phyloP scores from a whole-genome alignment of 2,888 invertebrate genomes.

The Tinea trinotella region DNA sequence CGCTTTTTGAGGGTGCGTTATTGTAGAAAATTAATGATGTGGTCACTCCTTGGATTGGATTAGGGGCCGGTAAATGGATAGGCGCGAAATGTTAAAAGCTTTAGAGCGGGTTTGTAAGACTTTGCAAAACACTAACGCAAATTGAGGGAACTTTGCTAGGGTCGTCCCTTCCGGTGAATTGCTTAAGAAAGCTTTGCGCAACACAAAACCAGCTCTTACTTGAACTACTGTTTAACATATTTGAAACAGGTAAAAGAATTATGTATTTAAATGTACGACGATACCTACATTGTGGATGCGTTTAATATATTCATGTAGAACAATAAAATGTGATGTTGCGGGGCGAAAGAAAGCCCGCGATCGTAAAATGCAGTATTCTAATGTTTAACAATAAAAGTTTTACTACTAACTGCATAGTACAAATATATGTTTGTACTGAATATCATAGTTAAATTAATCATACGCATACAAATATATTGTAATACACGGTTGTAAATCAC shows the following conservation, averaged over 20 bases:
- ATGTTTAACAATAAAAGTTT: slow-evolving; percentile 44
- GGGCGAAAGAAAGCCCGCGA: slow-evolving; percentile 21
- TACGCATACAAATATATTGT: too few species aligned
- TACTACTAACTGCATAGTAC: slow-evolving; percentile 23
- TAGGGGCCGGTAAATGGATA: slow-evolving; percentile 43
- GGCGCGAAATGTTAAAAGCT: slow-evolving; percentile 58
- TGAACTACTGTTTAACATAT: too few species aligned
- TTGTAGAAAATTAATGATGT: slow-evolving; percentile 69
- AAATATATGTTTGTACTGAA: slow-evolving; percentile 22
- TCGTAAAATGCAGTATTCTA: slow-evolving; percentile 45
- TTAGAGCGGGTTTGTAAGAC: slow-evolving; percentile 45
- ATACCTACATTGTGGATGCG: background rate
- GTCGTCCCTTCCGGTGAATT: background rate
- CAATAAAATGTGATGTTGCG: slow-evolving; percentile 14
- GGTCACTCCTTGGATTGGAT: slow-evolving; percentile 65
- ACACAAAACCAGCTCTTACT: too few species aligned
- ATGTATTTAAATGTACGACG: too few species aligned
- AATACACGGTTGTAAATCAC: too few species aligned
- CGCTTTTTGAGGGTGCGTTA: slow-evolving; percentile 63
- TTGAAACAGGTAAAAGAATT: too few species aligned
- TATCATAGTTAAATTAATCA: too few species aligned
- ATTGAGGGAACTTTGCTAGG: slow-evolving; percentile 29
- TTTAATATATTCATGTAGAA: slow-evolving; percentile 4
- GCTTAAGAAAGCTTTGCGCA: too few species aligned
- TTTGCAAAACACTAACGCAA: slow-evolving; percentile 51